These are phyloP conservation scores for Poeciliopsis infans DNA, from an alignment of 2,797 vertebrate genomes.

Conservation along the genomic window DNA sequence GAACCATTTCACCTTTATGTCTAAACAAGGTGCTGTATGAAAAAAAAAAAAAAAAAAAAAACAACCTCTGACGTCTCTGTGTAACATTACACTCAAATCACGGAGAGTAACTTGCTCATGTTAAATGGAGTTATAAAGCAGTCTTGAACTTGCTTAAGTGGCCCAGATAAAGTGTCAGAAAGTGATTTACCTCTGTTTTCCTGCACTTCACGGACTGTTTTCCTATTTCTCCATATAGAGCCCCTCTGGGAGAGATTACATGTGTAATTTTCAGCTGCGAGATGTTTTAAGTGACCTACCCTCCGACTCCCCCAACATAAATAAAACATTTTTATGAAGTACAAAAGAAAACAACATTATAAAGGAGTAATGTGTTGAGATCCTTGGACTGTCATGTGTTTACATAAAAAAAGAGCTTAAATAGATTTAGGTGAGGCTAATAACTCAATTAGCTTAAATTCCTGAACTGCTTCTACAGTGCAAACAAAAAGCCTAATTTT, in stretches of 20 bases:
- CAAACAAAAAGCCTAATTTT: constrained; percentile 24
- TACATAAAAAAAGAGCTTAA: background rate
- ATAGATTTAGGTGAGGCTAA: constrained; percentile 9
- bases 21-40: background rate
- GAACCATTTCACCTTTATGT: constrained; percentile 15
- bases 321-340: constrained; percentile 74
- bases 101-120: constrained; percentile 50
- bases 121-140: constrained; percentile 77
- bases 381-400: constrained; percentile 10
- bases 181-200: constrained; percentile 83
- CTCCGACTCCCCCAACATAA: constrained; percentile 57
- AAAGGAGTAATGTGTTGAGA: constrained; percentile 70
- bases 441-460: constrained; percentile 2
- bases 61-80: background rate
- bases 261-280: constrained; percentile 84
- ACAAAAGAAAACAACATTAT: constrained; percentile 55
- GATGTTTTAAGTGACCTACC: constrained; percentile 78
- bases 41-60: background rate
- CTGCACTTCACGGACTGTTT: constrained; percentile 79
- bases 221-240: constrained; percentile 73
- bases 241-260: constrained; percentile 82
- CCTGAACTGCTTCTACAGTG: constrained; percentile 22
- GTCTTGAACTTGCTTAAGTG: constrained; percentile 67
- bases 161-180: constrained; percentile 75
- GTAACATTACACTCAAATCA: constrained; percentile 35